phyloP scores from a whole-genome alignment of 2,888 invertebrate species.

The Drosophila subsilvestris region DNA sequence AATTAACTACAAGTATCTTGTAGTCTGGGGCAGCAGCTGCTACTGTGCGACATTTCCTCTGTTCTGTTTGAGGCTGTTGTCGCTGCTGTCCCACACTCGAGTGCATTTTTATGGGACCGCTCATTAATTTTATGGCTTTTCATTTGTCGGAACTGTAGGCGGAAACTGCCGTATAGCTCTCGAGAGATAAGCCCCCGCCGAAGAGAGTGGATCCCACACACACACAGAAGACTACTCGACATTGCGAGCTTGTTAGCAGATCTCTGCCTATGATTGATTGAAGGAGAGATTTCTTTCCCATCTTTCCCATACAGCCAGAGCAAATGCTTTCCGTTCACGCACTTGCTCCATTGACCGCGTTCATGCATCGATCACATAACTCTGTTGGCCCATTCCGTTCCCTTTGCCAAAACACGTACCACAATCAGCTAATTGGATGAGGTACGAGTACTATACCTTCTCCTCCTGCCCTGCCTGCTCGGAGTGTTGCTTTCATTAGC shows the following conservation, averaged over 20 bases:
- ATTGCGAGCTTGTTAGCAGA: constrained; percentile 9
- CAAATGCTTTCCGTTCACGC: constrained; percentile 35
- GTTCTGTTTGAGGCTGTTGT: constrained; percentile 6
- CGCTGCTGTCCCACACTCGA: constrained; percentile 61
- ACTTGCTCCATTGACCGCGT: constrained; percentile 72
- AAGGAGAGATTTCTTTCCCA: not conserved
- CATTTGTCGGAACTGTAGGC: constrained; percentile 62
- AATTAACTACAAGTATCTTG: constrained; percentile 52
- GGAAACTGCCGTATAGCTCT: constrained; percentile 18
- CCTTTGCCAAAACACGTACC: constrained; percentile 75
- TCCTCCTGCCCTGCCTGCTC: constrained; percentile 37
- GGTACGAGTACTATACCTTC: no score
- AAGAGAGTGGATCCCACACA: constrained; percentile 45
- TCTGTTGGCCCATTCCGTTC: constrained; percentile 42
- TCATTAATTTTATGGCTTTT: constrained; percentile 78
- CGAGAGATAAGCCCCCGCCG: constrained; percentile 25
- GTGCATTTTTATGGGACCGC: constrained; percentile 72
- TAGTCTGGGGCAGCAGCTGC: constrained; percentile 24
- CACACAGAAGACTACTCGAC: not conserved
- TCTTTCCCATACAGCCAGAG: not conserved
- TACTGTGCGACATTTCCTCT: constrained; percentile 36
- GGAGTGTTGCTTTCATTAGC: constrained; percentile 73
- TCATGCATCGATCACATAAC: constrained; percentile 67
- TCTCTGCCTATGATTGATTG: constrained; percentile 17
- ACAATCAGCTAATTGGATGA: constrained; percentile 77